These are phyloP conservation scores for Sebastes diaconus DNA, from an alignment of 2,797 vertebrate species.

Conservation along the genomic window DNA sequence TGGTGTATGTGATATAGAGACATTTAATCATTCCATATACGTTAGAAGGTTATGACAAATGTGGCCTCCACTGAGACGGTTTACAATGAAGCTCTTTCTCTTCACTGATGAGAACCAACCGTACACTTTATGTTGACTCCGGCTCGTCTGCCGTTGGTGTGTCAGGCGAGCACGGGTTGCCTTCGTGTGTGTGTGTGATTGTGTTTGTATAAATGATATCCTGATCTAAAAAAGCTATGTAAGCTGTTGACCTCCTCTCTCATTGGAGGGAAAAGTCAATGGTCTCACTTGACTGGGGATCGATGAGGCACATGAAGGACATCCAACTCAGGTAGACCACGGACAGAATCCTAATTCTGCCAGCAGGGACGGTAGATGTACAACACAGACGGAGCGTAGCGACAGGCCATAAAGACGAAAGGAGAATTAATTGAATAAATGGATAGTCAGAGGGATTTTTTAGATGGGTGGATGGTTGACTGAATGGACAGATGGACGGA, in stretches of 20 bases:
- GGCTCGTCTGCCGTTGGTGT: not conserved
- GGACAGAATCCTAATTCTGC: slow-evolving; percentile 54
- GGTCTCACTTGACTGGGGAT: slow-evolving; percentile 65
- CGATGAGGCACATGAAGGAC: slow-evolving; percentile 62
- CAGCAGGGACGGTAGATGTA: not conserved
- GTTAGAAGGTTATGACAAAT: not conserved
- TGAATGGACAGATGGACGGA: not conserved
- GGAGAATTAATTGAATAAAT: slow-evolving; percentile 28
- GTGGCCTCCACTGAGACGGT: accelerated
- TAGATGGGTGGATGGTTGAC: not conserved
- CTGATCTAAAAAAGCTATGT: slow-evolving; percentile 16
- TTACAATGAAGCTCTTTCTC: not conserved
- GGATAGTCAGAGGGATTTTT: not conserved
- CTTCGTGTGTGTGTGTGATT: not conserved
- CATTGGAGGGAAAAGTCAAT: slow-evolving; percentile 54
- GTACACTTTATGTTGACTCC: slow-evolving; percentile 16
- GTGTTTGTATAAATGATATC: slow-evolving; percentile 12
- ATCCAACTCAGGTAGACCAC: slow-evolving; percentile 46
- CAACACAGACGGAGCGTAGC: slow-evolving; percentile 1
- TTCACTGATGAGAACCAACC: not conserved
- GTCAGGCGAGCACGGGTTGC: not conserved
- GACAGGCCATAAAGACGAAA: slow-evolving; percentile 25
- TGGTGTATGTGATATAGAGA: not conserved
- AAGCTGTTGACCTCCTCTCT: slow-evolving; percentile 42
- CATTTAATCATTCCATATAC: not conserved